Evolutionary conservation across 2,888 invertebrate genomes (phyloP).

Genomic region (Nysson spinosus): DNA sequence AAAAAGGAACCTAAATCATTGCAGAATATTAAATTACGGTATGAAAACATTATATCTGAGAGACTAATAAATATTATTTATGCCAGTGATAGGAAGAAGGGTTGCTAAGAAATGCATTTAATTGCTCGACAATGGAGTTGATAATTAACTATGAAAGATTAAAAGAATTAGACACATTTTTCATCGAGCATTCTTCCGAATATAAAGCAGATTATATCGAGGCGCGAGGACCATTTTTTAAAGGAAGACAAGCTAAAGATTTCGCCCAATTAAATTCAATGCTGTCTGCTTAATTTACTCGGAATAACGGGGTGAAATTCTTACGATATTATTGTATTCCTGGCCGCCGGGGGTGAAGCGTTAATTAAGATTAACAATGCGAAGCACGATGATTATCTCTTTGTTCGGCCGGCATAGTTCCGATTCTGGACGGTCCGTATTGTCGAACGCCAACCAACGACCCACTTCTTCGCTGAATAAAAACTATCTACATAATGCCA

Average conservation of each 20-base stretch:
- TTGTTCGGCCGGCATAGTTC: conserved; percentile 51
- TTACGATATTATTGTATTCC: conserved; percentile 40
- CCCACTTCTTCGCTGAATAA: conserved; percentile 49
- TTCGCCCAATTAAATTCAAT: conserved; percentile 37
- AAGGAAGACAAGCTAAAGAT: neutral
- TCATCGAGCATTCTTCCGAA: too few relatives aligned
- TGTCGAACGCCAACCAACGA: conserved; percentile 44
- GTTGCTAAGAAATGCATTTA: too few relatives aligned
- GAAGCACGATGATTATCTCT: conserved; percentile 52
- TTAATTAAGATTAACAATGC: conserved; percentile 59
- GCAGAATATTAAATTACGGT: too few relatives aligned
- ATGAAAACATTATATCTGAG: too few relatives aligned
- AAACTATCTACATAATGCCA: conserved; percentile 28
- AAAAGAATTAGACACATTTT: too few relatives aligned
- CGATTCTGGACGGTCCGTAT: conserved; percentile 44
- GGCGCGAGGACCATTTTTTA: too few relatives aligned
- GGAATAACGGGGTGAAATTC: conserved; percentile 29
- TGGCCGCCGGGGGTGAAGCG: conserved; percentile 18
- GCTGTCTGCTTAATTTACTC: conserved; percentile 20
- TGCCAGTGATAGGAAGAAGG: too few relatives aligned
- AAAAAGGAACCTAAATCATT: too few relatives aligned
- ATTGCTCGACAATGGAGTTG: too few relatives aligned
- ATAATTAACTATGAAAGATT: too few relatives aligned
- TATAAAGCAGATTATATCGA: too few relatives aligned
- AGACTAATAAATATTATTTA: too few relatives aligned